A percentile compares a stretch with the other conserved stretches of the same genome.
These are phyloP conservation scores for Acipenser ruthenus DNA, from an alignment of 2,797 vertebrate species.

Conservation along the genomic window DNA sequence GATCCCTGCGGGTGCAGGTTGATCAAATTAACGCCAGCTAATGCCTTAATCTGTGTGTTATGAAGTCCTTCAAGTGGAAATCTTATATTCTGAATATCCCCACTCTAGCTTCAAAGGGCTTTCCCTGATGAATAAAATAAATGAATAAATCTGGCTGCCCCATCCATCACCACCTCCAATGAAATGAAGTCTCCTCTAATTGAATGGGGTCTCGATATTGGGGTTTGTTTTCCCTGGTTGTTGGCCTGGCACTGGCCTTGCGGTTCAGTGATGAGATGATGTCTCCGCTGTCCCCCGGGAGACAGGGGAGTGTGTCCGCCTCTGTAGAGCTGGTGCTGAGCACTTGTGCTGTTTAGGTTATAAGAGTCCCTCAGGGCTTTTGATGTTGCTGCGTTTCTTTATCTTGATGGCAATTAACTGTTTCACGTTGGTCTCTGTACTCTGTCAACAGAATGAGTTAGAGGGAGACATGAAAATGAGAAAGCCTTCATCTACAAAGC, in stretches of 20 bases:
- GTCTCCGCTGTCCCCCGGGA: slow-evolving; percentile 2
- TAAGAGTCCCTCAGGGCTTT: slow-evolving; percentile 41
- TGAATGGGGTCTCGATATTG: too few species aligned
- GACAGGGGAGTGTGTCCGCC: slow-evolving; percentile 16
- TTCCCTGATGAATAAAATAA: too few species aligned
- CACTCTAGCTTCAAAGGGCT: too few species aligned
- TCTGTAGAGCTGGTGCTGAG: slow-evolving; percentile 31
- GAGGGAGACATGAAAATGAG: slow-evolving; percentile 43
- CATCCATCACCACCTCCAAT: too few species aligned
- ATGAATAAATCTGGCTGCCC: too few species aligned
- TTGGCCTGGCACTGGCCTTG: background rate
- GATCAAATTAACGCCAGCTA: too few species aligned
- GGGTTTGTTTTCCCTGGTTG: too few species aligned
- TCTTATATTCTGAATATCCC: too few species aligned
- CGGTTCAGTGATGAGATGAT: background rate
- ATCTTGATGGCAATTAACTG: slow-evolving; percentile 60
- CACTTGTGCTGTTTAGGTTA: slow-evolving; percentile 48
- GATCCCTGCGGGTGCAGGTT: too few species aligned
- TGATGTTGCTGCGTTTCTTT: slow-evolving; percentile 46
- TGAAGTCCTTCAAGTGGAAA: too few species aligned
- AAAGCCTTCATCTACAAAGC: slow-evolving; percentile 59
- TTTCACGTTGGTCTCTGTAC: slow-evolving; percentile 40
- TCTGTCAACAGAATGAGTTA: slow-evolving; percentile 45
- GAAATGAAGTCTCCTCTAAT: too few species aligned
- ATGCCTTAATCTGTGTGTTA: too few species aligned